These are phyloP conservation scores for Peromyscus eremicus DNA, from an alignment of 2,797 vertebrate genomes.

Conservation along the genomic window DNA sequence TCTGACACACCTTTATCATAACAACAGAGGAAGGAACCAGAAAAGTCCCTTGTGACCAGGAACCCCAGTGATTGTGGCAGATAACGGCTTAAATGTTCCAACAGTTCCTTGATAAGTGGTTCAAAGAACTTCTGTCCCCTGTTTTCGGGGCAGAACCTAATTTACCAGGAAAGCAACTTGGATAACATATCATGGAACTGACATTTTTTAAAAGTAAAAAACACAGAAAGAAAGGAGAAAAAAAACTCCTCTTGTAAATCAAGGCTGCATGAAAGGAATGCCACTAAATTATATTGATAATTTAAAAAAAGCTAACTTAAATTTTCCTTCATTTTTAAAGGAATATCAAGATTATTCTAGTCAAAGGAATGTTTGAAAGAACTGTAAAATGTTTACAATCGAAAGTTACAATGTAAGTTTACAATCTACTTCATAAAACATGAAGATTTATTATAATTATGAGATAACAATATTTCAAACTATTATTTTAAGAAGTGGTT, in stretches of 20 bases:
- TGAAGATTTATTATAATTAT: conserved; percentile 53
- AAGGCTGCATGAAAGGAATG: conserved; percentile 43
- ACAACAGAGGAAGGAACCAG: conserved; percentile 56
- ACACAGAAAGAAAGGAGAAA: conserved; percentile 37
- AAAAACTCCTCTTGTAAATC: conserved; percentile 53
- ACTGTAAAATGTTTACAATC: conserved; percentile 51
- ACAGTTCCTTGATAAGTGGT: conserved; percentile 76
- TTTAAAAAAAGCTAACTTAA: not conserved
- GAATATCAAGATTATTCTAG: conserved; percentile 16
- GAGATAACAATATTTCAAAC: conserved; percentile 38
- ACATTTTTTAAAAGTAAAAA: conserved; percentile 60
- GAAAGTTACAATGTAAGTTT: conserved; percentile 28
- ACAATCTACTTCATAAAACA: conserved; percentile 18
- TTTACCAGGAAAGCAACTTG: conserved; percentile 76
- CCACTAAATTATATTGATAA: conserved; percentile 35
- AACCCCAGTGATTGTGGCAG: conserved; percentile 68
- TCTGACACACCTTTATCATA: conserved; percentile 63
- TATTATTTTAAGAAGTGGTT: conserved; percentile 7
- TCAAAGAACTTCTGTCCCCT: conserved; percentile 75
- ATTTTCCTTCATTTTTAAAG: conserved; percentile 2
- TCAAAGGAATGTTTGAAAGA: conserved; percentile 34
- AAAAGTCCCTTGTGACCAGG: conserved; percentile 63
- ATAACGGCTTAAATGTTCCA: conserved; percentile 75
- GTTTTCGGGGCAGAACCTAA: conserved; percentile 75
- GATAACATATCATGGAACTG: conserved; percentile 56